A percentile compares a stretch with the other conserved stretches of the same genome.
Conservation (phyloP, 2,797 vertebrate genomes). For the Catharus ustulatus region DNA sequence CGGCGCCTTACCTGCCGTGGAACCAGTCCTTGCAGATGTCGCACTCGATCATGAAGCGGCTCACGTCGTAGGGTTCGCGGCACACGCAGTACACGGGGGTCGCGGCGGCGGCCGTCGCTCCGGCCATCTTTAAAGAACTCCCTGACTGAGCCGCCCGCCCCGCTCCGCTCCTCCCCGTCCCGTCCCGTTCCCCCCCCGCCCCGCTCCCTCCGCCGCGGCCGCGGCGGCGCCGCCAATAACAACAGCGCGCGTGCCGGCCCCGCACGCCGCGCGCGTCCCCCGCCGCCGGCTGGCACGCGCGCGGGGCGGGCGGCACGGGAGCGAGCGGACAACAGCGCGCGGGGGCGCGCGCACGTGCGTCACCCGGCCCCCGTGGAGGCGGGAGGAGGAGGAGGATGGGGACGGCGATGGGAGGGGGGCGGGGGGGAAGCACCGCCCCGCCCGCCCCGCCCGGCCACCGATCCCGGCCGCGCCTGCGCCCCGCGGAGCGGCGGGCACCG, state of each 20-base stretch:
- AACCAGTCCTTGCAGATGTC: slow-evolving; percentile 99
- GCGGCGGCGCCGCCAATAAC: slow-evolving; percentile 50
- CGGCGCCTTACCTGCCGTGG: slow-evolving; percentile 87
- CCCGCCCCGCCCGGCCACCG: not conserved
- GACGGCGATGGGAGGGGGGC: not conserved
- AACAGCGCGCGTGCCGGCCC: slow-evolving; percentile 57
- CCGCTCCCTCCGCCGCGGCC: slow-evolving; percentile 34
- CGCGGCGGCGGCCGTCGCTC: slow-evolving; percentile 74
- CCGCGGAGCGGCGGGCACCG: not conserved
- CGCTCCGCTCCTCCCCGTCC: not conserved
- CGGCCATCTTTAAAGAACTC: slow-evolving; percentile 84
- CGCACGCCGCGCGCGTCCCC: slow-evolving; percentile 62
- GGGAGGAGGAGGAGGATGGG: not conserved
- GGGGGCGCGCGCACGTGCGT: slow-evolving; percentile 35
- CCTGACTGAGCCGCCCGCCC: slow-evolving; percentile 47
- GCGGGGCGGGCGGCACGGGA: slow-evolving; percentile 58
- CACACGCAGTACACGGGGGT: slow-evolving; percentile 97
- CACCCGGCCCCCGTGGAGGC: slow-evolving; percentile 69
- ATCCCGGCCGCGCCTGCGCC: not conserved
- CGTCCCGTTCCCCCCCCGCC: not conserved
- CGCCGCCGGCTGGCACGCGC: slow-evolving; percentile 54
- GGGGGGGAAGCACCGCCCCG: not conserved
- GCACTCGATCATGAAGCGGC: slow-evolving; percentile 98
- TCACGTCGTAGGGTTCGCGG: slow-evolving; percentile 97
- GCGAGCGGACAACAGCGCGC: slow-evolving; percentile 44